Evolutionary conservation across 2,113 vertebrate genomes (phyloP).

Genomic region (Maccullochella peelii): DNA sequence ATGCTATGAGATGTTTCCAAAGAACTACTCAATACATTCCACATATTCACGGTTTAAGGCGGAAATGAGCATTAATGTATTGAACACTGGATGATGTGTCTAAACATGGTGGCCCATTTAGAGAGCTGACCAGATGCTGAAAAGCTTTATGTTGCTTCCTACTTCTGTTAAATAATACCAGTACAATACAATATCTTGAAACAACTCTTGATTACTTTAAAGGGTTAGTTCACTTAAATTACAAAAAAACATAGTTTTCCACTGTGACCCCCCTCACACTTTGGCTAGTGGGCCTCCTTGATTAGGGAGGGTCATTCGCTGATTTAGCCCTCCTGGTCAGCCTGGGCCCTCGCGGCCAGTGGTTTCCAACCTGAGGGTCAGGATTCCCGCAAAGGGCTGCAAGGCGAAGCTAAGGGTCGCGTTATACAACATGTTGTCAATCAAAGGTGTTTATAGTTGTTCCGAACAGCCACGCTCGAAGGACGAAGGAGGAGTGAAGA

Average conservation of each 20-base stretch:
- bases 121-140: background rate
- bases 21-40: background rate
- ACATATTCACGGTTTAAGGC: background rate
- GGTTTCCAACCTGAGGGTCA: background rate
- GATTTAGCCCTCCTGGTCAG: background rate
- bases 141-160: background rate
- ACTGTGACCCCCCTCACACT: background rate
- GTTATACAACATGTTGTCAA: background rate
- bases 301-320: background rate
- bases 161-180: background rate
- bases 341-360: too few species aligned
- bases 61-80: background rate
- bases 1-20: constrained; percentile 25
- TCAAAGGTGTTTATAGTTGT: background rate
- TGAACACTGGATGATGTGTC: background rate
- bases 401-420: background rate
- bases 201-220: background rate
- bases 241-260: background rate
- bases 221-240: background rate
- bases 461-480: background rate
- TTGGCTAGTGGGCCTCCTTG: background rate
- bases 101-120: background rate
- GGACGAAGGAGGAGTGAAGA: background rate
- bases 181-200: background rate
- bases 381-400: background rate